phyloP scores from a whole-genome alignment of 2,113 vertebrate genomes.

The Alethe castanea region DNA sequence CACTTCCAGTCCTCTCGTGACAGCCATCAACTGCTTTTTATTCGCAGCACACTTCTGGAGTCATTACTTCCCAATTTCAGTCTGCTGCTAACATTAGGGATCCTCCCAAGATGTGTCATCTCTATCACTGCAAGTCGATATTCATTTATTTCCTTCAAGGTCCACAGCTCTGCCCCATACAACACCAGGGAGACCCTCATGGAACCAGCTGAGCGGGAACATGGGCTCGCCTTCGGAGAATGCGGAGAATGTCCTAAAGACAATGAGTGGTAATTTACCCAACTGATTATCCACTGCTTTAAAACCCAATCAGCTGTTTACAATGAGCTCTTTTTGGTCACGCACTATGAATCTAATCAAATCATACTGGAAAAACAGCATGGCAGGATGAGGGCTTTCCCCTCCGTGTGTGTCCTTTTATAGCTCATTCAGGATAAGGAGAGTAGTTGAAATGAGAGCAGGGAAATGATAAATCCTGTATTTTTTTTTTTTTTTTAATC shows the following conservation, averaged over 20 bases:
- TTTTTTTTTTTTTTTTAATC: neutral
- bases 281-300: constrained; percentile 36
- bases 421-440: neutral
- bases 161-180: neutral
- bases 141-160: constrained; percentile 60
- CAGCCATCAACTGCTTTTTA: constrained; percentile 8
- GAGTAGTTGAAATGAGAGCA: neutral
- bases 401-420: neutral
- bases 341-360: neutral
- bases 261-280: constrained; percentile 32
- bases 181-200: neutral
- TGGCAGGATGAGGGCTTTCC: neutral
- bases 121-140: constrained; percentile 22
- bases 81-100: constrained; percentile 26
- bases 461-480: neutral
- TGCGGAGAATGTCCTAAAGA: neutral
- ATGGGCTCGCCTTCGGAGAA: neutral
- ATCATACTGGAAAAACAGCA: neutral
- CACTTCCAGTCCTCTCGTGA: neutral
- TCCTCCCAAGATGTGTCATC: constrained; percentile 1
- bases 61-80: constrained; percentile 52
- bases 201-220: neutral
- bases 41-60: constrained; percentile 8
- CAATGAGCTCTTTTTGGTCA: constrained; percentile 13
- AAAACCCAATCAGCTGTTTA: constrained; percentile 41